Conservation (phyloP, 2,888 invertebrate species). For the Chymomyza amoena region DNA sequence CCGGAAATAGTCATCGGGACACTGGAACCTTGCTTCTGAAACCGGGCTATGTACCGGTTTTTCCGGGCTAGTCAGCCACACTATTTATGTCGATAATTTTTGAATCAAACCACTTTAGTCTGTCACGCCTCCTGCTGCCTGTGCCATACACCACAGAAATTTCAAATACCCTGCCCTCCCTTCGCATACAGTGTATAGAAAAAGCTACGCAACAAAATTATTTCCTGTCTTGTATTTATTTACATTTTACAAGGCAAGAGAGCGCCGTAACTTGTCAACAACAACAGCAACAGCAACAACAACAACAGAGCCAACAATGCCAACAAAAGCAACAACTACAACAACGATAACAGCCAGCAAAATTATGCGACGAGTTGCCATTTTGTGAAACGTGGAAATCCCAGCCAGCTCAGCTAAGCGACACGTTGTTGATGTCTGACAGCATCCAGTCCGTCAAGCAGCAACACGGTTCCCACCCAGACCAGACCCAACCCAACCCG, state of each 20-base stretch:
- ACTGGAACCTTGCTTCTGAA: no score
- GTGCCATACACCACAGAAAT: no score
- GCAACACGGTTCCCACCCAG: constrained; percentile 1
- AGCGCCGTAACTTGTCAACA: constrained; percentile 22
- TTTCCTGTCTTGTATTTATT: constrained; percentile 53
- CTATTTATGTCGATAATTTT: no score
- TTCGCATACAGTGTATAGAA: neutral
- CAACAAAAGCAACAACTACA: constrained; percentile 7
- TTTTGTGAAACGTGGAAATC: constrained; percentile 48
- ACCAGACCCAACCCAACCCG: neutral
- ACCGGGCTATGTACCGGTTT: no score
- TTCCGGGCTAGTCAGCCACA: no score
- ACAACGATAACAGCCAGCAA: constrained; percentile 56
- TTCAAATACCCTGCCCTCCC: constrained; percentile 25
- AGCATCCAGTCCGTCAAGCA: neutral
- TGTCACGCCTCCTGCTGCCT: no score
- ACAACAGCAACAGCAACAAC: constrained; percentile 9
- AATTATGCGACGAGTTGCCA: constrained; percentile 72
- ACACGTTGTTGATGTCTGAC: constrained; percentile 22
- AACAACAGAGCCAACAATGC: neutral
- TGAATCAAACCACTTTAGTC: no score
- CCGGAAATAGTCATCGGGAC: no score
- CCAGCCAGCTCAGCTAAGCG: constrained; percentile 54
- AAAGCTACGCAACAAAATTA: neutral
- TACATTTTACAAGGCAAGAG: constrained; percentile 66